These are phyloP conservation scores for Drosophila cardini DNA, from an alignment of 1,140 invertebrate species.

Conservation along the genomic window DNA sequence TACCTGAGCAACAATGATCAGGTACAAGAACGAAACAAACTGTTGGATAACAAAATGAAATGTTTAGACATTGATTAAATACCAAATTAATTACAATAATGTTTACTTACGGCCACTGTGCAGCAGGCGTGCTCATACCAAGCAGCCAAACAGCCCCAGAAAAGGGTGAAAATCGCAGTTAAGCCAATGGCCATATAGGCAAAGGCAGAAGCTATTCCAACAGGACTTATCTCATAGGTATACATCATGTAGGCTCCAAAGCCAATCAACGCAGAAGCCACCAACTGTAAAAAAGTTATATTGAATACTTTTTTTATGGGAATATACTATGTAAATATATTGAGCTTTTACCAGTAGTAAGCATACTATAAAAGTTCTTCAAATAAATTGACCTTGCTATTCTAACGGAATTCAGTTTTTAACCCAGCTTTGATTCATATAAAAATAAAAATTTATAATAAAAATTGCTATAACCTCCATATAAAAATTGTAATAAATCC, in stretches of 20 bases:
- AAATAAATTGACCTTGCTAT: not conserved
- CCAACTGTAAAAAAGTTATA: constrained; percentile 67
- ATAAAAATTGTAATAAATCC: too few species aligned
- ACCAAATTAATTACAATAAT: not conserved
- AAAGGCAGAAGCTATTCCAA: constrained; percentile 40
- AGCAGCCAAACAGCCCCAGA: constrained; percentile 75
- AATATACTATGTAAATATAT: not conserved
- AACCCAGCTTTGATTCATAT: not conserved
- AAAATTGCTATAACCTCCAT: too few species aligned
- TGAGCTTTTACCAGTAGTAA: too few species aligned
- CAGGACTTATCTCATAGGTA: constrained; percentile 63
- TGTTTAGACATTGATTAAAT: not conserved
- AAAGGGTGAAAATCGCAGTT: constrained; percentile 52
- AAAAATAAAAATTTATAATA: too few species aligned
- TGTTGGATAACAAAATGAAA: constrained; percentile 16
- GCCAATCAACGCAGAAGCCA: constrained; percentile 70
- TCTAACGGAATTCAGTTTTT: too few species aligned
- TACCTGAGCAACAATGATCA: constrained; percentile 68
- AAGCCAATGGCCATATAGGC: constrained; percentile 59
- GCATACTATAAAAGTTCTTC: not conserved
- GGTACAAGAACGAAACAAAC: constrained; percentile 63
- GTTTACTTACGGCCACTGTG: constrained; percentile 68
- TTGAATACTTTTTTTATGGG: too few species aligned
- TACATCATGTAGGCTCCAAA: constrained; percentile 69
- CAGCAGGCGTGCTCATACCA: constrained; percentile 76